phyloP scores from a whole-genome alignment of 2,113 vertebrate genomes.

The Suricata suricatta region DNA sequence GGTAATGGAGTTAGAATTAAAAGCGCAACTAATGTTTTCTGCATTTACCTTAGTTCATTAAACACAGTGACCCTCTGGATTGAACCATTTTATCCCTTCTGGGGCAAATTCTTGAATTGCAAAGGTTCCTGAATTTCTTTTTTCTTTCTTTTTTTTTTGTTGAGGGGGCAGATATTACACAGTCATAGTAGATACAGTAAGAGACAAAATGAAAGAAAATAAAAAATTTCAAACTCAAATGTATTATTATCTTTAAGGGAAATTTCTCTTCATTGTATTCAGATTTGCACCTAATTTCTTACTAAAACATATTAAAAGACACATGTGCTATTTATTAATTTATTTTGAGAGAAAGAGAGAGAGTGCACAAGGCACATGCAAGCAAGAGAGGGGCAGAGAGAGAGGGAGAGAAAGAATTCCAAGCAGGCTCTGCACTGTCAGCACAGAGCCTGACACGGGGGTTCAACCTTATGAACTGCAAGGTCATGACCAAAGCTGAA shows the following conservation, averaged over 20 bases:
- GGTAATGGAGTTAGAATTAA: not conserved
- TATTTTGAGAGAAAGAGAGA: too few relatives aligned
- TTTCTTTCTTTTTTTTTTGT: not conserved
- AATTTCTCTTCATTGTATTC: not conserved
- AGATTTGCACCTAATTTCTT: not conserved
- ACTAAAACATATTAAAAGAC: not conserved
- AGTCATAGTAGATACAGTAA: not conserved
- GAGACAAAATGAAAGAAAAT: slow-evolving; percentile 1
- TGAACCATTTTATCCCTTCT: not conserved
- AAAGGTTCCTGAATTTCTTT: not conserved
- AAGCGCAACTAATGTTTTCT: not conserved
- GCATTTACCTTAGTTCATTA: not conserved
- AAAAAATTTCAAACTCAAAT: not conserved
- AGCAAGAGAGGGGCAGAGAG: too few relatives aligned
- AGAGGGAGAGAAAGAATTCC: too few relatives aligned
- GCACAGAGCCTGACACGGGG: too few relatives aligned
- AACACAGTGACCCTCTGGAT: not conserved
- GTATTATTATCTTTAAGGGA: not conserved
- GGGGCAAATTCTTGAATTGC: not conserved
- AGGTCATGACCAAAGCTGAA: too few relatives aligned
- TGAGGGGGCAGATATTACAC: not conserved
- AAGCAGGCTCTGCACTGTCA: too few relatives aligned
- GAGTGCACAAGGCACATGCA: too few relatives aligned
- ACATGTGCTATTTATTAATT: not conserved
- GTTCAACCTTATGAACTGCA: too few relatives aligned